Evolutionary conservation across 2,888 invertebrate genomes (phyloP), one percentile per base, ranked within the genome.

Genomic region (Macrosoma leucophasiata): DNA sequence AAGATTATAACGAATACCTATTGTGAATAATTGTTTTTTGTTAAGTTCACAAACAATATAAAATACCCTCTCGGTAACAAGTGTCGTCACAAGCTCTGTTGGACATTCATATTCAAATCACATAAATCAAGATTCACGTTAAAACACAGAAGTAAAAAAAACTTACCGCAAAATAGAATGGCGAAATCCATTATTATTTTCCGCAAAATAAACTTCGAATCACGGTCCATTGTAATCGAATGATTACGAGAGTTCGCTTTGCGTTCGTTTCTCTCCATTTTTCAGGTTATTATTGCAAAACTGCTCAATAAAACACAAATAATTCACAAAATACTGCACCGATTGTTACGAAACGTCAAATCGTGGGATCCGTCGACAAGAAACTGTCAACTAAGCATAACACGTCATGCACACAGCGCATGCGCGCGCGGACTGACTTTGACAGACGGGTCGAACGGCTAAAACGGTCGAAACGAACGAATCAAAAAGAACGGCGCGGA

Each of bases 121-220:
- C 8, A 20, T 22, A 18, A 2, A 27, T 19, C 12, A 20, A 18
- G 24, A 30, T 9, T n/a, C n/a, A n/a, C n/a, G 15, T 13, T 15
- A 23, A 12, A 20, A 25, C 13, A 38, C 24, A 31, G 27, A 24
- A 23, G 29, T 36, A 23, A 39, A 33, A 30, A 31, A 43, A 47
- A 87, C 90, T 90, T 76, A 92, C 92, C 89, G 62, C 89, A 85
- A 58, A 89, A 84, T 39, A 92, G 62, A 54, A 92, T 87, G 39
- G 85, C 55, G 55, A 91, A 81, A 82, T 92, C 92, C 63, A 90
- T 71, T 47, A 88, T 61, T 50, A 91, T 85, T 79, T 91, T 91
- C 58, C 86, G 84, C 56, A 90, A 63, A 55, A 89, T 76, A 51
- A 78, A 73, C 63, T 75, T 85, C 23, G 86, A 79, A 50, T 87